A percentile compares a stretch with the other conserved stretches of the same genome.
Evolutionary conservation across 2,797 vertebrate species (phyloP).

Genomic region (Sebastes hopkinsi): DNA sequence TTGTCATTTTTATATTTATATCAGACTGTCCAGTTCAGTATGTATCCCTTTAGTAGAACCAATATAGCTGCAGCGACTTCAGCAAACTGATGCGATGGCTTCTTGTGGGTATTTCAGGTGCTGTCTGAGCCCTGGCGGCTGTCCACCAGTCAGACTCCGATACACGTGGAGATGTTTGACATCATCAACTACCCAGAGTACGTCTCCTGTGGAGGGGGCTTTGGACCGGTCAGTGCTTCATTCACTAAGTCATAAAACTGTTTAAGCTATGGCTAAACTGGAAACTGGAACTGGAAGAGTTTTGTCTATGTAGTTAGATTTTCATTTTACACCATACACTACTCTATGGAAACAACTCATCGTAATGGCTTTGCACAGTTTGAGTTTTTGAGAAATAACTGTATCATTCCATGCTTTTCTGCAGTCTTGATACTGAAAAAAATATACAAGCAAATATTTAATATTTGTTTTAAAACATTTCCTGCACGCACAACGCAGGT

Average conservation of each 20-base stretch:
- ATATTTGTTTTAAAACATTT: background rate
- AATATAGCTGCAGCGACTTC: background rate
- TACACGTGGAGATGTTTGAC: slow-evolving; percentile 89
- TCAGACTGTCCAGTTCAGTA: background rate
- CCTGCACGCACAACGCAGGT: no score
- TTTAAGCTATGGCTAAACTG: background rate
- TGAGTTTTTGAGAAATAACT: background rate
- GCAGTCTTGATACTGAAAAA: background rate
- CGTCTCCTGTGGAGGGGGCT: slow-evolving; percentile 89
- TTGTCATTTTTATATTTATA: background rate
- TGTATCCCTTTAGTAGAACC: background rate
- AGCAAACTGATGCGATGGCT: background rate
- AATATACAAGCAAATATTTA: background rate
- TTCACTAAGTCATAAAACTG: background rate
- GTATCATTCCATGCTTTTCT: background rate
- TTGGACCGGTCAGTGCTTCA: slow-evolving; percentile 87
- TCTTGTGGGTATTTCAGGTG: slow-evolving; percentile 73
- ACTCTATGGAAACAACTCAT: background rate
- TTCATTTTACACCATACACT: background rate
- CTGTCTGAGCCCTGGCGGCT: slow-evolving; percentile 88
- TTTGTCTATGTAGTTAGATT: background rate
- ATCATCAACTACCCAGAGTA: slow-evolving; percentile 88
- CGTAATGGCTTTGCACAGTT: background rate
- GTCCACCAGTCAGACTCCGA: slow-evolving; percentile 89
- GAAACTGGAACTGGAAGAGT: no score